Base-by-base conservation (phyloP, 1,140 invertebrate species). In the Episyrphus balteatus region DNA sequence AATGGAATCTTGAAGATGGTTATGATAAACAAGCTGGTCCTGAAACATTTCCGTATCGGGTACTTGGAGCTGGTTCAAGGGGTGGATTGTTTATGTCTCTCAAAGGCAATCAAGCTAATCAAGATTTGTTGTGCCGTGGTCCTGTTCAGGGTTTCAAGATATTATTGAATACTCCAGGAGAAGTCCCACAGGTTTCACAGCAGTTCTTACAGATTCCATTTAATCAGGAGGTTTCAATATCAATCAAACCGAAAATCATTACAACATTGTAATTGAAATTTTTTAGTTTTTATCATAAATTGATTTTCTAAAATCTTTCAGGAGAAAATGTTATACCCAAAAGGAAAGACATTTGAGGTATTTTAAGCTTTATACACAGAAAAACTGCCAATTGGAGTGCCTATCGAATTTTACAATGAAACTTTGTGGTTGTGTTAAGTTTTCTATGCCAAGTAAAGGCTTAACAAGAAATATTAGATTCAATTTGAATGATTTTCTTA, bases 361-460 rank as follows among this genome's bases (percentile, higher is more conserved):
- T 58, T 85, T 77, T 56, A 75, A 78, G 56, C 77, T 81, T 6
- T 87, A 87, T 59, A 86, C 83, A 1, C 76, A 81, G 56, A 66
- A 68, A 34, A 81, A 81, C 51, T 83, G 81, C 50, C 68, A 77
- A 38, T 55, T 79, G 18, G 80, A 83, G 58, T 83, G 81, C 52
- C 66, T 80, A 51, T 74, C 79, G 1, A 81, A 81, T 55, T 78
- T 73, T 46, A 82, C 80, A 0, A 66, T 78, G 12, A 58, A 52
- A 14, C 54, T 62, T 10, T 68, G 66, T 44, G 62, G 62, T 7
- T 83, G 81, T 46, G 77, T 81, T 3, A 74, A 77, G 46, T 76
- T 76, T 52, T 80, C 75, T 43, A 77, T 82, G 76, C 80, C 80
- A 49, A 75, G 80, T 82, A 71, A 70, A n/a, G n/a, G n/a, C n/a